Evolutionary conservation across 1,140 invertebrate species (phyloP).

Genomic region (Drosophila dunni): DNA sequence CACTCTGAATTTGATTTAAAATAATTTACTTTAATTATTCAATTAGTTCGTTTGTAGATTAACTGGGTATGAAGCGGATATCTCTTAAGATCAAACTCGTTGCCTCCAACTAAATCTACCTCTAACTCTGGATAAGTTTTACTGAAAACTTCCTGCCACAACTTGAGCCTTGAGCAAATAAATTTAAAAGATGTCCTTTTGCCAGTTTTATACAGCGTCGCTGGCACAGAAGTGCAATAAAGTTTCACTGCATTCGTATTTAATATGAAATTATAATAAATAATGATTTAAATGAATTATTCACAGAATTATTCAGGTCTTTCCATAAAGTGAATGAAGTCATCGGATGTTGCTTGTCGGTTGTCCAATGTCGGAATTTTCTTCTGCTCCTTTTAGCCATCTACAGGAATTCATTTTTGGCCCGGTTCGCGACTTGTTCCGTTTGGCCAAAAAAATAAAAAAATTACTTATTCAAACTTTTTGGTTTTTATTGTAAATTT

Average conservation of each 20-base stretch:
- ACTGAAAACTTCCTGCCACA: too few species aligned
- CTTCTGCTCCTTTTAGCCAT: background rate
- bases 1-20: too few species aligned
- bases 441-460: conserved; percentile 10
- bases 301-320: conserved; percentile 29
- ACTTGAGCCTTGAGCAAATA: background rate
- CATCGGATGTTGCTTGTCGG: background rate
- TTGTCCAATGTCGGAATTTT: too few species aligned
- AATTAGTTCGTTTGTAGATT: too few species aligned
- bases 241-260: conserved; percentile 17
- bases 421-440: conserved; percentile 14
- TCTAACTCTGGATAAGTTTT: too few species aligned
- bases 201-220: background rate
- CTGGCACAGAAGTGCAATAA: conserved; percentile 30
- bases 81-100: too few species aligned
- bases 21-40: too few species aligned
- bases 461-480: conserved; percentile 69
- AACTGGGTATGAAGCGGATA: too few species aligned
- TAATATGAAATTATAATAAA: conserved; percentile 54
- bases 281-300: conserved; percentile 58
- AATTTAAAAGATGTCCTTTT: conserved; percentile 1
- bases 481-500: conserved; percentile 72
- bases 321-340: conserved; percentile 29
- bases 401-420: conserved; percentile 16
- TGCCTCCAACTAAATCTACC: too few species aligned